Base-by-base conservation (phyloP, 2,888 invertebrate genomes). In the Microdon myrmicae region DNA sequence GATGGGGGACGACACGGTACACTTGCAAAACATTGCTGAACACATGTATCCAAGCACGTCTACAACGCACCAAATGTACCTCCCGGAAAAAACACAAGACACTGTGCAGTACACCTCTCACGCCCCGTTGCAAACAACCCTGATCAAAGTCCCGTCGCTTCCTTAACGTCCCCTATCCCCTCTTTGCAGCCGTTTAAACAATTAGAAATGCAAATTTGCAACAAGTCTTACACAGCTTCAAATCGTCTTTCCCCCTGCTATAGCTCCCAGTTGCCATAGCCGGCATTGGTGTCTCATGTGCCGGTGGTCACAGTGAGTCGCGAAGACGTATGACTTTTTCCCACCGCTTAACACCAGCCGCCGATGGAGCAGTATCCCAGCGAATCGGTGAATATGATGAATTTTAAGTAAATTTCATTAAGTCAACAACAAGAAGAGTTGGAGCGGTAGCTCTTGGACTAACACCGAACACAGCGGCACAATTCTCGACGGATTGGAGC, bases 191-290 rank as follows among this genome's bases (percentile, higher is more conserved):
- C 47, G 58, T 51, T 53, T 58, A 64, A 68, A 68, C 67, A 68
- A 68, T 68, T 68, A 68, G 68, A 68, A 67, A 68, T 68, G 68
- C 68, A 68, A 68, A 68, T 68, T 68, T 48, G 68, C 68, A 68
- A 68, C 68, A 67, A 68, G 68, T 68, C 67, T 53, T 64, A 29
- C 56, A 56, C 56, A 43, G 56, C n/a, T 56, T 56, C 64, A 64
- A 51, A 56, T 64, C 53, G 56, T 64, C 51, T 51, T 64, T 64
- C 56, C 45, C 34, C 20, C 48, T 23, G 37, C 23, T 44, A 38
- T 13, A 26, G 41, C 41, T 39, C 8, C 32, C 9, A 34, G 22
- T 39, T 28, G 49, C 26, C 25, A 32, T 32, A 16, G 26, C 3
- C 9, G 44, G 9, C 17, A 23, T 28, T 6, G 35, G 16, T 14